Evolutionary conservation across 1,140 invertebrate species (phyloP).

Genomic region (Drosophila kohkoa): DNA sequence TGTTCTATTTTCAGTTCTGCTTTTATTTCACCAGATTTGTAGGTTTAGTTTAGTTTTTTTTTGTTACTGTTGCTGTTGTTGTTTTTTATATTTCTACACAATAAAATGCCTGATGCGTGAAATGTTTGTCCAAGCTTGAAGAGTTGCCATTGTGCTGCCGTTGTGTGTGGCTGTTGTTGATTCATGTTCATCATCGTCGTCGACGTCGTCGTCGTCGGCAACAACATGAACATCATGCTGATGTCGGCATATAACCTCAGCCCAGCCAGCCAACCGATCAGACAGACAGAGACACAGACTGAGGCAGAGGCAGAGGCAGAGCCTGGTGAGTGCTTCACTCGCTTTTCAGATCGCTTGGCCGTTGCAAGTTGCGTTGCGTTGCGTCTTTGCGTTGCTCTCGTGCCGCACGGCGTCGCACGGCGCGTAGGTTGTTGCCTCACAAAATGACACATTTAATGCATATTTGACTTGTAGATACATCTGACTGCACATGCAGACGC

Average conservation of each 20-base stretch:
- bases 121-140: slow-evolving; percentile 84
- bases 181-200: slow-evolving; percentile 68
- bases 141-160: slow-evolving; percentile 78
- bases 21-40: slow-evolving; percentile 39
- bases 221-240: slow-evolving; percentile 38
- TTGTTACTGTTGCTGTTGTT: slow-evolving; percentile 26
- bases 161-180: slow-evolving; percentile 71
- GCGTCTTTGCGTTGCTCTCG: slow-evolving; percentile 21
- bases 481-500: slow-evolving; percentile 57
- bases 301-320: background rate
- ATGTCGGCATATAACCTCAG: slow-evolving; percentile 74
- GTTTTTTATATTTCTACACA: slow-evolving; percentile 72
- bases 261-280: slow-evolving; percentile 74
- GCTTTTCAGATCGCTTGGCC: slow-evolving; percentile 57
- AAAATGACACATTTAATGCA: slow-evolving; percentile 83
- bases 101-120: slow-evolving; percentile 84
- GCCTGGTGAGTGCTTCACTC: slow-evolving; percentile 45
- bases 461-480: slow-evolving; percentile 82
- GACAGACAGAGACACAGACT: slow-evolving; percentile 20
- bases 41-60: slow-evolving; percentile 43
- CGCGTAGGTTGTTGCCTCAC: slow-evolving; percentile 60
- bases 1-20: slow-evolving; percentile 59
- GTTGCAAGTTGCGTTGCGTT: slow-evolving; percentile 25
- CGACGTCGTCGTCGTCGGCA: slow-evolving; percentile 43
- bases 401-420: slow-evolving; percentile 28